Evolutionary conservation across 1,140 invertebrate species (phyloP), one percentile per base, ranked within the genome.

Genomic region (Cydia amplana): DNA sequence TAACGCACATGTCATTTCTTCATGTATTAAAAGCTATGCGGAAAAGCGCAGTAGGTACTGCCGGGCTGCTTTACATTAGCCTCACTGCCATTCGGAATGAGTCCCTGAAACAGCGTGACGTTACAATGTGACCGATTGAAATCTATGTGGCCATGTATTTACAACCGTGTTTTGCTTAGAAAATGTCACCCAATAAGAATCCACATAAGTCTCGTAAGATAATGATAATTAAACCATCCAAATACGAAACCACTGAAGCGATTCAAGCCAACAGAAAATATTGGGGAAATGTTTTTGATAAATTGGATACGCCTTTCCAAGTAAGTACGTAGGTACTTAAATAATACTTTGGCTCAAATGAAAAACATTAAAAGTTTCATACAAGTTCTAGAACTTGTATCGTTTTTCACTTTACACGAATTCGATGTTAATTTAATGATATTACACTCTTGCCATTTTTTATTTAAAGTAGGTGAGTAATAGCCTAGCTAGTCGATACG

Each of bases 181-280:
- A 40, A 76, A 76, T 72, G 25, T 18, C 25, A 67, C 6, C 32
- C 74, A 51, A 64, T 64, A 65, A 76, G 73, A 60, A 51, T 40
- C 10, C 73, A n/a, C 82, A 78, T 55, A 82, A 83, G 75, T 81
- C 86, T 10, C 80, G 85, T 25, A 88, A 88, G 76, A 82, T 91
- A 75, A 74, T 80, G 51, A 83, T 75, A 70, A 78, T 91, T 6
- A 87, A 85, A 55, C 73, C 82, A 36, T 87, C 89, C 1, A 85
- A 87, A 77, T 91, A 88, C 75, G 88, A 91, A 78, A 76, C 75
- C 9, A 74, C 76, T 2, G 83, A 85, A 78, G 83, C 84, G 32
- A 76, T 91, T 55, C 83, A 86, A 9, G 74, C 20, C 6, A 91
- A 88, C 75, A 91, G 84, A 76, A 85, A 83, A 70, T 90, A 91